Evolutionary conservation across 2,113 vertebrate genomes (phyloP), one percentile per base, ranked within the genome.

Genomic region (Laterallus jamaicensis): DNA sequence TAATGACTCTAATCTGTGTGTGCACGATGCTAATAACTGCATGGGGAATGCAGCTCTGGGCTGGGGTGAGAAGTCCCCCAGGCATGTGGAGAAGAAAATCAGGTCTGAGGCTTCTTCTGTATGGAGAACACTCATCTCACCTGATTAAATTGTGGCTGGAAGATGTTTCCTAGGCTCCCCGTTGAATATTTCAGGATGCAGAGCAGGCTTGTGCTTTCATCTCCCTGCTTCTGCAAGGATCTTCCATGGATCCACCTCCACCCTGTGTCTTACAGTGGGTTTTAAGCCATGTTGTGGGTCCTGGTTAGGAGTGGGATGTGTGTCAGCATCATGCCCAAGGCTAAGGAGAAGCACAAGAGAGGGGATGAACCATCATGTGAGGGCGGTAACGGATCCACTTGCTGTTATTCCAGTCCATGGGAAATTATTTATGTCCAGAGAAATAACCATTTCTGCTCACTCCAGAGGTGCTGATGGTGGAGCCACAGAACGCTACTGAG

Each of bases 1-100:
- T 67, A 80, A 80, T 26, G 59, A 37, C 54, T 31, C 22, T 60
- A 17, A 59, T 67, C 52, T 17, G 52, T 35, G 32, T 19, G 5
- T 11, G 54, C 32, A 3, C 0, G 25, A 29, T 39, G 59, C 52
- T 66, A 54, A 67, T 25, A 40, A 44, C 25, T 4, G 29, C 40
- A 6, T 0, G 13, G 68, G 39, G 50, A 58, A 44, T 1, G 50
- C 40, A 7, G 70, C n/a, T 76, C 15, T 0, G 7, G 79, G 44
- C 70, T 47, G 39, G 28, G 47, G 15, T 7, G 66, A 56, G 80
- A 37, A 32, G 25, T 60, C 56, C 64, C 64, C 56, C 40, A 7
- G 64, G 58, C 14, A 21, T 1, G 16, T 10, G 11, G 14, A 50
- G 64, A 50, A 14, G 80, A 71, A 64, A 84, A 56, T 29, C 26